A percentile compares a stretch with the other conserved stretches of the same genome.
Evolutionary conservation across 2,888 invertebrate genomes (phyloP).

Genomic region (Dinocampus coccinellae): DNA sequence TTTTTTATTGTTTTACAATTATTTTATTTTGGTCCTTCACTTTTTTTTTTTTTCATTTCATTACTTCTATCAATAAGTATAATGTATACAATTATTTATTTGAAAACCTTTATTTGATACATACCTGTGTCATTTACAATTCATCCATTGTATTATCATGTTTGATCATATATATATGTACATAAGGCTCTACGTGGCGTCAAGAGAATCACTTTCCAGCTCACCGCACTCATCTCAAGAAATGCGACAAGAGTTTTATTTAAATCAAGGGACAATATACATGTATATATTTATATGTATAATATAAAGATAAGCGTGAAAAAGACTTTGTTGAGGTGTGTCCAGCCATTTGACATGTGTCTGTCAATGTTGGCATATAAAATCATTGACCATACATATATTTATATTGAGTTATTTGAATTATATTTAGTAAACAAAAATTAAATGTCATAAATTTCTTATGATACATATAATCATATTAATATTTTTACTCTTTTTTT

Average conservation of each 20-base stretch:
- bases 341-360: not conserved
- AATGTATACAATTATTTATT: no score
- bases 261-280: not conserved
- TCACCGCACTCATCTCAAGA: slow-evolving; percentile 37
- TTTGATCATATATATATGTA: not conserved
- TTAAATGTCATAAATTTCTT: not conserved
- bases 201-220: slow-evolving; percentile 47
- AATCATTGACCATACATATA: not conserved
- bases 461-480: no score
- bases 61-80: no score
- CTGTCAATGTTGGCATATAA: not conserved
- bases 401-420: not conserved
- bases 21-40: not conserved
- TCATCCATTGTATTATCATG: not conserved
- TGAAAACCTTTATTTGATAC: no score
- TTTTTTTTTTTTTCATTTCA: no score
- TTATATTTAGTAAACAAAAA: not conserved
- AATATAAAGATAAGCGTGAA: not conserved
- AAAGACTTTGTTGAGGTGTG: not conserved
- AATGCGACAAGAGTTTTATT: slow-evolving; percentile 3
- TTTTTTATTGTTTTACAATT: not conserved
- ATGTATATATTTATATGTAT: not conserved
- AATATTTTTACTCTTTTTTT: no score
- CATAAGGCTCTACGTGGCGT: slow-evolving; percentile 34
- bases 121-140: not conserved